phyloP scores from a whole-genome alignment of 2,888 invertebrate species.

The Polymixis flavicincta region DNA sequence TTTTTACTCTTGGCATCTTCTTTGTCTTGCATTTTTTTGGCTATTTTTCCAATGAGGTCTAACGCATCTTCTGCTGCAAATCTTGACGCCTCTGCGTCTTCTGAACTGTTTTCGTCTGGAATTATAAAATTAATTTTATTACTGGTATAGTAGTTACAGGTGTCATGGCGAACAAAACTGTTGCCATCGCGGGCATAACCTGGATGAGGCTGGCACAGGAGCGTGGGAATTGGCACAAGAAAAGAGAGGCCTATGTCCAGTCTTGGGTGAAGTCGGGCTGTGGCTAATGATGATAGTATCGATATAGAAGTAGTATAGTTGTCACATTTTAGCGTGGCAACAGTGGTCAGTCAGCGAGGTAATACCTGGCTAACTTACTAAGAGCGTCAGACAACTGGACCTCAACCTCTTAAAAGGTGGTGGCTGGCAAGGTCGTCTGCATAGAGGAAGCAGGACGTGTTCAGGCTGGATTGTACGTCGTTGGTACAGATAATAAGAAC shows the following conservation, averaged over 20 bases:
- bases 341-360: too few relatives aligned
- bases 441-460: too few relatives aligned
- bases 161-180: too few relatives aligned
- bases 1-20: conserved; percentile 65
- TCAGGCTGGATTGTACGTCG: too few relatives aligned
- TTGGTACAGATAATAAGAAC: too few relatives aligned
- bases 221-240: background rate
- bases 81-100: conserved; percentile 83
- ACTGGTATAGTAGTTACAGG: background rate
- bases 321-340: too few relatives aligned
- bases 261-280: background rate
- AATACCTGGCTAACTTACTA: too few relatives aligned
- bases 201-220: background rate
- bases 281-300: too few relatives aligned
- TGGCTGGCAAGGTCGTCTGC: too few relatives aligned
- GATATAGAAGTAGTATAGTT: too few relatives aligned
- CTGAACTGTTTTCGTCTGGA: conserved; percentile 60
- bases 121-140: background rate
- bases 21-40: conserved; percentile 72
- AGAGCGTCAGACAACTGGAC: too few relatives aligned
- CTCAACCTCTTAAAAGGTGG: too few relatives aligned
- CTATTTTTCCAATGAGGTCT: conserved; percentile 82
- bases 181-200: background rate
- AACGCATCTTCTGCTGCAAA: conserved; percentile 86
- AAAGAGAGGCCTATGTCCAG: background rate